A percentile compares a stretch with the other conserved stretches of the same genome.
phyloP scores from a whole-genome alignment of 1,140 invertebrate genomes.

The Homalodisca vitripennis region DNA sequence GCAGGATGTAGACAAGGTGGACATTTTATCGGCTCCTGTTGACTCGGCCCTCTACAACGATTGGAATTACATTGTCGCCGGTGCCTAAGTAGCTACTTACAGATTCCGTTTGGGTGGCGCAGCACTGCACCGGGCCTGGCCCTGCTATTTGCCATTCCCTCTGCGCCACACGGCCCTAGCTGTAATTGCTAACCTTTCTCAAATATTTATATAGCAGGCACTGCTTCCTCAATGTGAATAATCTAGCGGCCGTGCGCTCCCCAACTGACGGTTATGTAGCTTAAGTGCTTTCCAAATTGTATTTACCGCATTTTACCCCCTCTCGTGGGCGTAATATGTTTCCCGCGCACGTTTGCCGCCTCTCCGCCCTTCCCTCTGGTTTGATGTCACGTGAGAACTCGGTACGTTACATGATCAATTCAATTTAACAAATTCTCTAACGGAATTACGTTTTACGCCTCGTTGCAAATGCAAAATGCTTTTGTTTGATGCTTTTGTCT shows the following conservation, averaged over 20 bases:
- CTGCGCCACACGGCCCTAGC: constrained; percentile 1
- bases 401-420: no score
- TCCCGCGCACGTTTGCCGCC: no score
- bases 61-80: constrained; percentile 22
- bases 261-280: constrained; percentile 21
- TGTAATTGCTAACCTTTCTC: constrained; percentile 26
- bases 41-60: not conserved
- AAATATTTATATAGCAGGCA: constrained; percentile 17
- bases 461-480: no score
- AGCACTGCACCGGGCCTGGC: no score
- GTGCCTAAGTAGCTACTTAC: constrained; percentile 15
- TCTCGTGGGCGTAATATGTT: no score
- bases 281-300: constrained; percentile 23
- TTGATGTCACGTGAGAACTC: no score
- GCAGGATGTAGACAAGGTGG: no score
- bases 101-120: constrained; percentile 14
- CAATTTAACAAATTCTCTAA: no score
- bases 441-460: no score
- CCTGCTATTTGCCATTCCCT: constrained; percentile 20
- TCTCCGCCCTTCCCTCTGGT: no score
- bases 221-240: constrained; percentile 1
- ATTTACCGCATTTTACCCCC: constrained; percentile 16
- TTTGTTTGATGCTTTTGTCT: no score
- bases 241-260: not conserved
- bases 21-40: not conserved